Base-by-base conservation (phyloP, 1,140 invertebrate genomes). In the Caenorhabditis elegans region DNA sequence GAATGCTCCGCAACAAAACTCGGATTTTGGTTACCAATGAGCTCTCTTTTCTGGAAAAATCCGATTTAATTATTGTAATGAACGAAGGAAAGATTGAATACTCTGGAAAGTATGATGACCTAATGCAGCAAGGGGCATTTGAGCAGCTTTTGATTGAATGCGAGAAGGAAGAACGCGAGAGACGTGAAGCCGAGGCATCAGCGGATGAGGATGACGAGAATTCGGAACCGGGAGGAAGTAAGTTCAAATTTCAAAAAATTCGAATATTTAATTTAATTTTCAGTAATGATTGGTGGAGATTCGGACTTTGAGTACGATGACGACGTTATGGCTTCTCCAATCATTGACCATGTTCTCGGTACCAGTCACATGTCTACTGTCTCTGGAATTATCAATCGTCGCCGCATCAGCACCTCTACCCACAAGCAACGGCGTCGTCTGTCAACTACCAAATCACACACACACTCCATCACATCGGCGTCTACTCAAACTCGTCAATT, bases 21-120 rank as follows among this genome's bases (percentile, higher is more conserved):
- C 80, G 88, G 15, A 83, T 89, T 53, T 60, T 89, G 10, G 88
- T 89, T 15, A 89, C 88, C 13, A 87, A 89, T 36, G 87, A 85
- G 19, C 19, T 89, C 1, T 55, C 82, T 2, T 88, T 78, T 76
- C 76, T 89, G 17, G 70, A 75, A 76, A 53, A 90, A n/a, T 78
- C 79, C 1, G 86, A 89, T 76, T 60, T 81, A 19, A 88, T 89
- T 48, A n/a, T 89, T 13, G 77, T 89, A 3, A 83, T 89, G 77
- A 83, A 82, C 15, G 86, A 89, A 28, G 87, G 87, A 26, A 85
- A 84, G 76, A 88, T 88, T 51, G 76, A 70, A 2, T 46, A 80
- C 17, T 80, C 83, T 46, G 87, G 87, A 36, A 82, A 84, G 10
- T 88, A 85, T 60, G 53, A 82, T 10, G 88, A 88, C 19, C 39